Percentiles rank a stretch among this genome's conserved stretches.
These are phyloP conservation scores for Teleogryllus oceanicus DNA, from an alignment of 2,888 invertebrate species.

Conservation along the genomic window DNA sequence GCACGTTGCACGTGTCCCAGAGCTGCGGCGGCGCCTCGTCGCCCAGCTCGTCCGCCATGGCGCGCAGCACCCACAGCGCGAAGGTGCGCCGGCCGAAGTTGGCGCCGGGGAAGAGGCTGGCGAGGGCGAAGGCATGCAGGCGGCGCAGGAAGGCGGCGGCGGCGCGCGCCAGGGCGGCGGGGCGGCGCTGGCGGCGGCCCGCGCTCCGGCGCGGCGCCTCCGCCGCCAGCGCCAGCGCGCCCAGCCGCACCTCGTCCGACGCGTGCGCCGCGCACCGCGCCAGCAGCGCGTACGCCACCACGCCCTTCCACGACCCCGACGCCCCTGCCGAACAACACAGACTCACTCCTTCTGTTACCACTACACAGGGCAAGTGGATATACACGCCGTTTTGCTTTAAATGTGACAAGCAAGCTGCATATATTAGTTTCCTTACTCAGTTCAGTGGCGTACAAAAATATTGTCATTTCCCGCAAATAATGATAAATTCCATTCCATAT, in stretches of 20 bases:
- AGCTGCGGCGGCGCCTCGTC: slow-evolving; percentile 24
- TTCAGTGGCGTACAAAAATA: no score
- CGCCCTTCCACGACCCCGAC: slow-evolving; percentile 56
- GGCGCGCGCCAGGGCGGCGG: slow-evolving; percentile 29
- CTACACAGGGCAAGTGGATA: no score
- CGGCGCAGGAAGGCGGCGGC: slow-evolving; percentile 52
- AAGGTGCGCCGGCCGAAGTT: slow-evolving; percentile 60
- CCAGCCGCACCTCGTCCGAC: slow-evolving; percentile 56
- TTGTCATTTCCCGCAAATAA: no score
- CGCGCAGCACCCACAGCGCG: slow-evolving; percentile 54
- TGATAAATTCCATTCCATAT: no score
- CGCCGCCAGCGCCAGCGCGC: not conserved
- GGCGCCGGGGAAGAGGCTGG: slow-evolving; percentile 58
- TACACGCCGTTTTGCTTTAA: no score
- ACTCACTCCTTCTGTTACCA: no score
- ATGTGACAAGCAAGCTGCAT: no score
- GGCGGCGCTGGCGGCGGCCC: slow-evolving; percentile 22
- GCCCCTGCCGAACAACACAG: no score
- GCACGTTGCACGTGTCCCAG: slow-evolving; percentile 44
- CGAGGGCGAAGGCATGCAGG: slow-evolving; percentile 53
- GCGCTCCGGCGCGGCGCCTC: not conserved
- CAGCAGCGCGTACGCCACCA: slow-evolving; percentile 54
- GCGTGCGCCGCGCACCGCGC: slow-evolving; percentile 56
- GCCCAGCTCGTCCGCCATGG: slow-evolving; percentile 42
- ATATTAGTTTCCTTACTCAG: no score